Percentiles rank a stretch among this genome's conserved stretches.
These are phyloP conservation scores for Phoeniculus purpureus DNA, from an alignment of 2,797 vertebrate genomes.

Conservation along the genomic window DNA sequence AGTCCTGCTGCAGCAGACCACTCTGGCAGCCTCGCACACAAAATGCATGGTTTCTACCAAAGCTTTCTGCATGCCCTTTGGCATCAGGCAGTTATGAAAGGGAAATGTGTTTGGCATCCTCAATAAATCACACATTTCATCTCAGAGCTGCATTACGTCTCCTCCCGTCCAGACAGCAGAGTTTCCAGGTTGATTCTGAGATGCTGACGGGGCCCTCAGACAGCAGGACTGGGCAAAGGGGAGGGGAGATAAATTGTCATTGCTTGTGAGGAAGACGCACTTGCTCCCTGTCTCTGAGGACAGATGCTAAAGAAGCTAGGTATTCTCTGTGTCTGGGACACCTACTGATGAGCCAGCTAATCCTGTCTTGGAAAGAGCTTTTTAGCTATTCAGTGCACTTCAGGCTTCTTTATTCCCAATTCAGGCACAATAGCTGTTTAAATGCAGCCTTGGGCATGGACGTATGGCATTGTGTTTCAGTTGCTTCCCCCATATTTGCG, in stretches of 20 bases:
- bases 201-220: neutral
- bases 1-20: neutral
- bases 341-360: slow-evolving; percentile 12
- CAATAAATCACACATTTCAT: neutral
- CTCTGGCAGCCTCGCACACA: neutral
- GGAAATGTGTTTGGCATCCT: neutral
- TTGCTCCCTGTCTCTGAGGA: neutral
- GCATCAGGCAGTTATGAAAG: neutral
- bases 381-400: slow-evolving; percentile 11
- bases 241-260: neutral
- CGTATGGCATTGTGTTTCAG: slow-evolving; percentile 25
- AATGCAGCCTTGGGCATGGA: neutral
- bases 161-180: neutral
- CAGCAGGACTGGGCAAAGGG: neutral
- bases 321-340: slow-evolving; percentile 8
- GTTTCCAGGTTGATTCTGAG: neutral
- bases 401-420: neutral
- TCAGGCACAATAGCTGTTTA: neutral
- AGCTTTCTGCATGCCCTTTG: neutral
- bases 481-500: slow-evolving; percentile 33
- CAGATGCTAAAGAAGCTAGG: neutral
- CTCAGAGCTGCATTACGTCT: neutral
- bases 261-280: neutral
- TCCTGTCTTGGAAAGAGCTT: neutral
- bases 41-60: neutral